Evolutionary conservation across 2,797 vertebrate genomes (phyloP), one percentile per base, ranked within the genome.

Genomic region (Lepus oiostolus): DNA sequence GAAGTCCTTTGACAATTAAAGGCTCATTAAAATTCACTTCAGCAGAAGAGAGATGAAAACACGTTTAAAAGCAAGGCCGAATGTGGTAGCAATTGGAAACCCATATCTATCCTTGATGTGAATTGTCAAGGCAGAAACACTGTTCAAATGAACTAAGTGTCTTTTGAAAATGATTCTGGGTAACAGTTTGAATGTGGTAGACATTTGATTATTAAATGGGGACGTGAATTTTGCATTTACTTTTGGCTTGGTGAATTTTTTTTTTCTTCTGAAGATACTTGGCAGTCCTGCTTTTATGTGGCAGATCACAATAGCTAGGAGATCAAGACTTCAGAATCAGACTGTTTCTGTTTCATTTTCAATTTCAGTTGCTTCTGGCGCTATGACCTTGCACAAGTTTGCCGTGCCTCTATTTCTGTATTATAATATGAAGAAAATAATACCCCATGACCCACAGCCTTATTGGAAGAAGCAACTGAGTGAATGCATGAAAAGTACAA

Each of bases 11-110:
- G 85, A 94, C 90, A 96, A 93, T 95, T 95, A 97, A 90, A 67
- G 54, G 6, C 82, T 96, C 93, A 96, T 96, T 97, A 97, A 95
- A 95, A 97, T 97, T 97, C 93, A 93, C 93, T 96, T 96, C 67
- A 84, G 96, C 96, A 77, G 80, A 88, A 74, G 68, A 86, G 54
- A 96, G 58, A 96, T 71, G 80, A 92, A 94, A 96, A 80, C 75
- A 80, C 92, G 92, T 95, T 90, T 60, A 94, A 96, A 75, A 90
- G 50, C 60, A 88, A 84, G 95, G 77, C 60, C 84, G 63, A 95
- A 74, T 90, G 63, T 75, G 11, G 38, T 81, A n/a, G 74, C 91
- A 75, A 88, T 32, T 85, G 87, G 75, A 86, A 95, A 92, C 58
- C 88, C 62, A 58, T 65, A 75, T 85, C 11, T 95, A 30, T 93